Evolutionary conservation across 2,888 invertebrate genomes (phyloP).

Genomic region (Acholoe squamosa): DNA sequence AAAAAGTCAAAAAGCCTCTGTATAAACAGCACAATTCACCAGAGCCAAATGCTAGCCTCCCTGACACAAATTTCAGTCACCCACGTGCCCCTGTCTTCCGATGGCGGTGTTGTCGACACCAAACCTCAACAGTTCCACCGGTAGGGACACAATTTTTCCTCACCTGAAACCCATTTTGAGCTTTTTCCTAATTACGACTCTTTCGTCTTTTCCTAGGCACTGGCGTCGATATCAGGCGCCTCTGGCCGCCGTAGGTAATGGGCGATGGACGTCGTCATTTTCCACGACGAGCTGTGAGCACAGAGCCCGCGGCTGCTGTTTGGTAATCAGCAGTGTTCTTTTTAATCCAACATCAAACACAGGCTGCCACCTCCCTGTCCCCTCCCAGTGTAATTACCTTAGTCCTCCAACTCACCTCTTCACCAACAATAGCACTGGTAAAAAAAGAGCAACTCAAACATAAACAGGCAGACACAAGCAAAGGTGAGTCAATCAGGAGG

Average conservation of each 20-base stretch:
- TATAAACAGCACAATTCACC: no score
- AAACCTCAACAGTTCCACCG: no score
- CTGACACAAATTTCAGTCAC: no score
- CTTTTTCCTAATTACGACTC: background rate
- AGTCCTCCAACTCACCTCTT: background rate
- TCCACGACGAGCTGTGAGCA: background rate
- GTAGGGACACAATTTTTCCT: no score
- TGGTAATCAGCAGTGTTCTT: background rate
- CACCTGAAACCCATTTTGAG: background rate
- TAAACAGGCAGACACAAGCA: background rate
- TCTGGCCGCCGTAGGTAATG: background rate
- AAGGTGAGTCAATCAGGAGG: background rate
- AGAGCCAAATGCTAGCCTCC: no score
- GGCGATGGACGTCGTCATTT: background rate
- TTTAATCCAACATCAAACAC: slow-evolving; percentile 22
- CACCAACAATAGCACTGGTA: background rate
- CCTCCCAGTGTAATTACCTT: background rate
- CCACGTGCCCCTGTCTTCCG: no score
- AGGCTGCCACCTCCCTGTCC: background rate
- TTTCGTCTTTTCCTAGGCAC: background rate
- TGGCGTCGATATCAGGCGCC: background rate
- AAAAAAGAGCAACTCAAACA: background rate
- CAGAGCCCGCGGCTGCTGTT: background rate
- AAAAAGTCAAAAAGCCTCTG: no score
- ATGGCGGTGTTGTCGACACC: no score